Evolutionary conservation across 2,797 vertebrate genomes (phyloP).

Genomic region (Sebastes glaucus): DNA sequence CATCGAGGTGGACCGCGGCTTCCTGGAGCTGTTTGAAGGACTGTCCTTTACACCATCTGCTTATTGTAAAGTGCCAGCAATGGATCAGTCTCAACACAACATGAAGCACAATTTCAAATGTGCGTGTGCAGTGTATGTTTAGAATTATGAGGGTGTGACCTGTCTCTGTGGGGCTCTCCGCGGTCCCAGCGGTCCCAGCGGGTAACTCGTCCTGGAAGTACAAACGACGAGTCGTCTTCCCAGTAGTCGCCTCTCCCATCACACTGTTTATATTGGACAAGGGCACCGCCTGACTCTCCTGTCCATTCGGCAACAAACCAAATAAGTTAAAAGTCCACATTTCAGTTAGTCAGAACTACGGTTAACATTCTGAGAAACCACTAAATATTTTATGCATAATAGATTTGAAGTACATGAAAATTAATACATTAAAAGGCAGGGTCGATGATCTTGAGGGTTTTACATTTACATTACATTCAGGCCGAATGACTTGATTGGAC

Average conservation of each 20-base stretch:
- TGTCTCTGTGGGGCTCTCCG: constrained; percentile 75
- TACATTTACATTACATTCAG: no score
- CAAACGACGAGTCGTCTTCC: constrained; percentile 80
- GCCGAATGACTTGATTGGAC: no score
- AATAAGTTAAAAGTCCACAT: not conserved
- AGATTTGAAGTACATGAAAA: not conserved
- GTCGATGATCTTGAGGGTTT: no score
- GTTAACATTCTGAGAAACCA: not conserved
- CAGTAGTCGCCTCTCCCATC: constrained; percentile 67
- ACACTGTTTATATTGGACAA: constrained; percentile 85
- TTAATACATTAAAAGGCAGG: not conserved
- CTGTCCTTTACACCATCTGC: constrained; percentile 76
- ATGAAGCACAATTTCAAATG: not conserved
- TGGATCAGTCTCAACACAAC: constrained; percentile 15
- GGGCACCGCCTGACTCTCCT: constrained; percentile 91
- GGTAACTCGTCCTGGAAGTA: constrained; percentile 83
- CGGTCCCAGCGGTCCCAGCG: constrained; percentile 44
- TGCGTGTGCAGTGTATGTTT: not conserved
- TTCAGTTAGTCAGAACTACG: not conserved
- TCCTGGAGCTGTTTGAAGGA: constrained; percentile 63
- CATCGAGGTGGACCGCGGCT: constrained; percentile 70
- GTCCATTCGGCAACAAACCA: constrained; percentile 3
- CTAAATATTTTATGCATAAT: not conserved
- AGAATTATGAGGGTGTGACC: constrained; percentile 68
- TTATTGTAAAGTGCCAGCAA: constrained; percentile 14